Conservation (phyloP, 2,797 vertebrate genomes). For the Sparidentex hasta region DNA sequence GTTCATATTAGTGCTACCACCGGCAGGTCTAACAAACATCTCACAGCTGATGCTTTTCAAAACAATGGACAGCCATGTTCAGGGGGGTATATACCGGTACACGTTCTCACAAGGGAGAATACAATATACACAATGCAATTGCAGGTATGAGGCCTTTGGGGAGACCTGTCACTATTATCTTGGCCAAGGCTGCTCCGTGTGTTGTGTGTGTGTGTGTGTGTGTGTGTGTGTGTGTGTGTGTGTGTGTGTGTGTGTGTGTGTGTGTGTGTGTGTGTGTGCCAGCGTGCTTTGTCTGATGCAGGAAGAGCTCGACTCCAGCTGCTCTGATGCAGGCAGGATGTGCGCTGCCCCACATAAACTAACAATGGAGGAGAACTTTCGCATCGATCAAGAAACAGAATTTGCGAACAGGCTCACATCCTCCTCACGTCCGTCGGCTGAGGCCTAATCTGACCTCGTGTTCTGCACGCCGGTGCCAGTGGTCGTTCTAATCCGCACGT, state of each 20-base stretch:
- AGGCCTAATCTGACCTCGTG: conserved; percentile 47
- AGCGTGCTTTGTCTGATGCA: conserved; percentile 64
- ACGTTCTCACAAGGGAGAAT: conserved; percentile 69
- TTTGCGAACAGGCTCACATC: conserved; percentile 38
- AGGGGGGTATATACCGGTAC: conserved; percentile 65
- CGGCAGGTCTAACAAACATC: conserved; percentile 81
- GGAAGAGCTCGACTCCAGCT: conserved; percentile 68
- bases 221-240: conserved; percentile 12
- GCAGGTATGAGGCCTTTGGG: conserved; percentile 71
- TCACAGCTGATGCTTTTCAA: conserved; percentile 77
- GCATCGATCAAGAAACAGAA: conserved; percentile 53
- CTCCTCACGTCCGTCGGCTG: conserved; percentile 36
- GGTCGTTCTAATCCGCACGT: conserved; percentile 49
- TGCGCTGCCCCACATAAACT: conserved; percentile 54
- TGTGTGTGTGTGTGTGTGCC: conserved; percentile 26
- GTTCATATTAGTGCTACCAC: conserved; percentile 71
- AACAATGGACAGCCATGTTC: conserved; percentile 73
- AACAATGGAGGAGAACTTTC: conserved; percentile 58
- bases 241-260: conserved; percentile 20
- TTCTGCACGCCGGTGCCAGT: conserved; percentile 26
- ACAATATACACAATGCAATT: conserved; percentile 75
- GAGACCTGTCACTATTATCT: conserved; percentile 77
- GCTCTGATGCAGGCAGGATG: conserved; percentile 63
- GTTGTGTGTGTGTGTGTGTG: no score
- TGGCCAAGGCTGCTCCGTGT: conserved; percentile 47